Evolutionary conservation across 2,113 vertebrate species (phyloP), one percentile per base, ranked within the genome.

Genomic region (Cyprinus carpio): DNA sequence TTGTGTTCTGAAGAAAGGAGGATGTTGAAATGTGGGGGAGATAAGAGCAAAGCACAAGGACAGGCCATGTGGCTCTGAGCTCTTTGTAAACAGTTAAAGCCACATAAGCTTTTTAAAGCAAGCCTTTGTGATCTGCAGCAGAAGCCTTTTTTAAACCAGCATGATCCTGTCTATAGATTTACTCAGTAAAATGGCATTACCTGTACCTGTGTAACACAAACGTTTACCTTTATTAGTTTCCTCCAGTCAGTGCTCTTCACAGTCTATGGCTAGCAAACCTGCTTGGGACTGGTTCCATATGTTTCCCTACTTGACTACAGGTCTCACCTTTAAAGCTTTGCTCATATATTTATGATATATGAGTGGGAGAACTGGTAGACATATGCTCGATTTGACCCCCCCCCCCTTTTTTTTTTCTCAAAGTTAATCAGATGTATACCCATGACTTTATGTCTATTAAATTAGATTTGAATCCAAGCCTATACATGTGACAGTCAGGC

Each of bases 11-110:
- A 69, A 64, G 60, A 62, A 46, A 31, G 75, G 51, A 78, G 75
- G 75, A 64, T 81, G 79, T 49, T 49, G 79, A 67, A 80, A 67
- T 49, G 60, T 81, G 20, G 43, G 23, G 3, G 8, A 75, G 85
- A 86, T 75, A 82, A 86, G 84, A 46, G 34, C 11, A n/a, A 34
- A 54, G 69, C 56, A 67, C 84, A 82, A 86, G 84, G 84, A 86
- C 84, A 64, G 12, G 72, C 37, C 80, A 81, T 80, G 64, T 60
- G 77, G 75, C 43, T 62, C 6, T 62, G 69, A 75, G 71, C 69
- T 58, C 51, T 71, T 13, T 81, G 78, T 64, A 86, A 86, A 85
- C 84, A 49, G 34, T 62, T 60, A 80, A 74, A n/a, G 77, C 58
- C 84, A 75, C 46, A 69, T 51, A 54, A 34, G 37, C 67, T 31